A percentile compares a stretch with the other conserved stretches of the same genome.
Conservation (phyloP, 2,113 vertebrate species). For the Phalacrocorax pelagicus region DNA sequence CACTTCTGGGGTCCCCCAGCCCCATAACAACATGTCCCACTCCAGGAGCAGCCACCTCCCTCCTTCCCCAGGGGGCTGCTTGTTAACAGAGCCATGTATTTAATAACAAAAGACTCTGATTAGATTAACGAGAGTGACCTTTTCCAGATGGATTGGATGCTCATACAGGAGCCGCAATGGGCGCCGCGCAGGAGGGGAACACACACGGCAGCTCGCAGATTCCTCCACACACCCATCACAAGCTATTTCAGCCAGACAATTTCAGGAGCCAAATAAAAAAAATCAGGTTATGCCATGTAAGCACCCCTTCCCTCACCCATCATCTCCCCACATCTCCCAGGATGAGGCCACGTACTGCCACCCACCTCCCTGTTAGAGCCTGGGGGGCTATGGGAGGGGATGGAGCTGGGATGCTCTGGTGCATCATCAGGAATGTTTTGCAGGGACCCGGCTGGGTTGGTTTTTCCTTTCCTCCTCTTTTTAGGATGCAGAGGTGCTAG, state of each 20-base stretch:
- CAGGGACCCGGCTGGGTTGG: accelerated
- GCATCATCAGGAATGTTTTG: neutral
- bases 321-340: neutral
- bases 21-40: accelerated
- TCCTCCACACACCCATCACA: neutral
- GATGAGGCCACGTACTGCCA: neutral
- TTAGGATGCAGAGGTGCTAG: neutral
- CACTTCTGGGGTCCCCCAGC: neutral
- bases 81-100: neutral
- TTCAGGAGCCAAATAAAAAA: neutral
- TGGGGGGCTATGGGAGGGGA: accelerated
- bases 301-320: neutral
- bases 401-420: neutral
- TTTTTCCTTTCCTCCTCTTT: neutral
- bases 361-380: neutral
- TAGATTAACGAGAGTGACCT: neutral
- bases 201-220: neutral
- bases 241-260: neutral
- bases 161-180: accelerated
- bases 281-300: neutral
- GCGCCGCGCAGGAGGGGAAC: accelerated
- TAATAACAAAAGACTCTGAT: neutral
- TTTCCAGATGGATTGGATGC: neutral
- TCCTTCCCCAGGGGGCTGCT: neutral
- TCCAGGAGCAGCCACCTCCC: neutral